A percentile compares a stretch with the other conserved stretches of the same genome.
These are phyloP conservation scores for Cromileptes altivelis DNA, from an alignment of 2,113 vertebrate genomes.

Conservation along the genomic window DNA sequence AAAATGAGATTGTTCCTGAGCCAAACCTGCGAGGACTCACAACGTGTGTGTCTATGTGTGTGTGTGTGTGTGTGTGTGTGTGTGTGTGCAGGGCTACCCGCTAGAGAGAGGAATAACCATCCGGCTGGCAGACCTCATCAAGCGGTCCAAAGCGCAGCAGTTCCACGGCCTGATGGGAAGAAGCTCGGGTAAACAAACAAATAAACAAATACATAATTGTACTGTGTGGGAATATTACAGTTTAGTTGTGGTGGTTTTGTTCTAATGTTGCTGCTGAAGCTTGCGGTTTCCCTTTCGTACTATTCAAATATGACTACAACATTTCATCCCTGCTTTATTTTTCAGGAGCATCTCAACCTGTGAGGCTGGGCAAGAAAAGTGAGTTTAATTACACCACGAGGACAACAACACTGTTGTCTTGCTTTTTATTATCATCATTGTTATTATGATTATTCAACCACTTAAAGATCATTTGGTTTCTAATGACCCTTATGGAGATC, in stretches of 20 bases:
- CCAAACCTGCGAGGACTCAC: neutral
- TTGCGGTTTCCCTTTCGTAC: neutral
- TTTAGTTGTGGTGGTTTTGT: neutral
- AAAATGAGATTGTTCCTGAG: neutral
- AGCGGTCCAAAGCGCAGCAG: constrained; percentile 79
- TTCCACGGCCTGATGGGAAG: constrained; percentile 85
- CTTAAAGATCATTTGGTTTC: neutral
- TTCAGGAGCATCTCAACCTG: constrained; percentile 61
- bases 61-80: constrained; percentile 49
- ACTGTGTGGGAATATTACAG: neutral
- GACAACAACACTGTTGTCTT: rapidly evolving
- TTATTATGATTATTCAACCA: neutral
- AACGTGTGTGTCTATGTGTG: constrained; percentile 23
- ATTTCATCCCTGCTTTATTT: neutral
- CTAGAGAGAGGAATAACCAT: constrained; percentile 64
- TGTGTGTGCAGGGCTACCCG: constrained; percentile 66
- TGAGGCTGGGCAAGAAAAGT: constrained; percentile 77
- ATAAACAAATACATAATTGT: neutral
- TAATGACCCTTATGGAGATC: neutral
- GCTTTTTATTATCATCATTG: neutral
- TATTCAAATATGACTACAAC: neutral
- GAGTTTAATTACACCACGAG: constrained; percentile 25
- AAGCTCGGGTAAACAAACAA: constrained; percentile 73
- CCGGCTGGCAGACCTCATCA: constrained; percentile 77
- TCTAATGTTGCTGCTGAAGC: neutral